These are phyloP conservation scores for Intellagama lesueurii DNA, from an alignment of 2,797 vertebrate genomes.

Conservation along the genomic window DNA sequence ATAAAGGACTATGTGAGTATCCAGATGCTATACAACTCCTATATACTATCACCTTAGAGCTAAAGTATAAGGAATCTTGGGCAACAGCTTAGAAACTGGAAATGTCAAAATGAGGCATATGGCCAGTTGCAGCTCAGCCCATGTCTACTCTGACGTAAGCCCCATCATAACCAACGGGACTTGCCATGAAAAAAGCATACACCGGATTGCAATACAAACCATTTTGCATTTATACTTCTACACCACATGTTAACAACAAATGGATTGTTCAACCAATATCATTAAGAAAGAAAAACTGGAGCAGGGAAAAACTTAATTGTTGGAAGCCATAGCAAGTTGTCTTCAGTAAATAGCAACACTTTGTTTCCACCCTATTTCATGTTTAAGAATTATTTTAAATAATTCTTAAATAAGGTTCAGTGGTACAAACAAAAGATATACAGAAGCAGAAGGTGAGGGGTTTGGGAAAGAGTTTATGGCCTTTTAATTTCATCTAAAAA, in stretches of 20 bases:
- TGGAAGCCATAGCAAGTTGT: conserved; percentile 29
- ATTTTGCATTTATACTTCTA: conserved; percentile 48
- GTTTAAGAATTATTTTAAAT: conserved; percentile 40
- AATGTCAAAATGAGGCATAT: conserved; percentile 41
- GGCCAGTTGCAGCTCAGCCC: background rate
- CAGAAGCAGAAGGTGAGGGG: background rate
- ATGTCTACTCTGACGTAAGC: background rate
- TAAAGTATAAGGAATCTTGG: background rate
- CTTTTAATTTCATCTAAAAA: conserved; percentile 19
- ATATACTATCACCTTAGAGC: background rate
- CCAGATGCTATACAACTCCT: background rate
- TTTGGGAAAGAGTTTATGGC: background rate
- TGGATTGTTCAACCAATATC: conserved; percentile 62
- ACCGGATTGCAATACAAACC: background rate
- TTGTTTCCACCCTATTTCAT: background rate
- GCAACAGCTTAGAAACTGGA: background rate
- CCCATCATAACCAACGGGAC: background rate
- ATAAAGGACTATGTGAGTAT: background rate
- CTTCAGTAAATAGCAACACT: conserved; percentile 12
- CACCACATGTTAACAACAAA: conserved; percentile 48
- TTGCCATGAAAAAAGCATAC: background rate
- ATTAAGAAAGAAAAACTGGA: conserved; percentile 32
- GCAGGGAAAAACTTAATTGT: conserved; percentile 35
- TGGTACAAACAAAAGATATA: conserved; percentile 15
- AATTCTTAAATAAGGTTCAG: conserved; percentile 35